These are phyloP conservation scores for Bembecia ichneumoniformis DNA, from an alignment of 2,888 invertebrate species.

Conservation along the genomic window DNA sequence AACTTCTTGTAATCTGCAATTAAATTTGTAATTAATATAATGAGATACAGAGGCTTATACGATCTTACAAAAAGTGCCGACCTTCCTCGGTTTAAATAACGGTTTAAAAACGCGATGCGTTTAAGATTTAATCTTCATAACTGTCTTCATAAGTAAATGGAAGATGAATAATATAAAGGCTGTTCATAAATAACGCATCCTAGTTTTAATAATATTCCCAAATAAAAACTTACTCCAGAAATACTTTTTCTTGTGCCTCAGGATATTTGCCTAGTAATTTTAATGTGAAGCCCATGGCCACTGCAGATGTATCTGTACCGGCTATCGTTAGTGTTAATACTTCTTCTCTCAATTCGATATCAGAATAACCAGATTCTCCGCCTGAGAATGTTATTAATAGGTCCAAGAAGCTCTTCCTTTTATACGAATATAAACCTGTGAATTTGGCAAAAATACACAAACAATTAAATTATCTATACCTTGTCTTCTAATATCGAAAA, in stretches of 20 bases:
- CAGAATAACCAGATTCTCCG: conserved; percentile 58
- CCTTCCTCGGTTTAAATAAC: too few species aligned
- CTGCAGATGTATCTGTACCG: conserved; percentile 68
- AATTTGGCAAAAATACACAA: conserved; percentile 1
- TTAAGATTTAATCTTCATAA: too few species aligned
- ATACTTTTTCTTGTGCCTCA: conserved; percentile 55
- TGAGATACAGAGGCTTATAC: too few species aligned
- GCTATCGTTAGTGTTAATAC: conserved; percentile 71
- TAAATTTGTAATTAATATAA: background rate
- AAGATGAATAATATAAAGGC: too few species aligned
- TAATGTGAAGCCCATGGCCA: conserved; percentile 50
- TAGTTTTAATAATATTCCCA: background rate
- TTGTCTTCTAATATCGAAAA: too few species aligned
- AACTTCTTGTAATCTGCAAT: conserved; percentile 36
- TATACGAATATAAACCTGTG: conserved; percentile 40
- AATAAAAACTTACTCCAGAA: conserved; percentile 45
- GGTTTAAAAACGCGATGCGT: too few species aligned
- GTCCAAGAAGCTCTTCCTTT: conserved; percentile 68
- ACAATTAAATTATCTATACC: background rate
- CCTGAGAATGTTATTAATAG: conserved; percentile 63
- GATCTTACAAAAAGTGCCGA: too few species aligned
- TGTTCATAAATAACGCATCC: too few species aligned
- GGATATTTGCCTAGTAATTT: conserved; percentile 58
- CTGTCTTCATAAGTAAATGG: too few species aligned
- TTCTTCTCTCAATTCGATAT: conserved; percentile 71